Evolutionary conservation across 2,888 invertebrate species (phyloP), one percentile per base, ranked within the genome.

Genomic region (Leucophora obtusa): DNA sequence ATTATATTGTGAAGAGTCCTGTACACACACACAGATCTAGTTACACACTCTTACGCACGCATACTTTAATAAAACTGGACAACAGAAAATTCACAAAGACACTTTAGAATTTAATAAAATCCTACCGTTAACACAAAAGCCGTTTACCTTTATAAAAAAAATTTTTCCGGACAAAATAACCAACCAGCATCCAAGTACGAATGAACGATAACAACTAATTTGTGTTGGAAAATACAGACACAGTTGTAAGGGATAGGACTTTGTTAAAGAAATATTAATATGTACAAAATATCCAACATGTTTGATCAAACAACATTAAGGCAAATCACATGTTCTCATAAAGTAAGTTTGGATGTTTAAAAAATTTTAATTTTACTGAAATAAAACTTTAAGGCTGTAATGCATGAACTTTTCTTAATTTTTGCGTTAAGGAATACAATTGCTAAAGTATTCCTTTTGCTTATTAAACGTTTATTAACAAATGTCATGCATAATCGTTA

Each of bases 171-270:
- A 9, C 28, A 28, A 60, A 28, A 53, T 8, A 18, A 21, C n/a
- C 28, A 28, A 28, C 33, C 77, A 72, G 60, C 71, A 56, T 72
- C 66, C 54, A 60, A 15, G 10, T 24, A 24, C 38, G 60, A 28
- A 60, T 60, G 35, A 38, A 72, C 54, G 66, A 66, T 60, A 54
- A 56, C 38, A 54, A 78, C 77, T 78, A n/a, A 47, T 47, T 47
- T 47, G 43, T n/a, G 43, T n/a, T n/a, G 43, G 43, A 14, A 47
- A n/a, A n/a, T 47, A n/a, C 6, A 28, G n/a, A n/a, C 6, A 47
- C n/a, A 47, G 43, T 47, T 47, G 43, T 47, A 47, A 11, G 43
- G n/a, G n/a, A 14, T 47, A 14, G 14, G 14, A 47, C 6, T 14
- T 2, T n/a, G 43, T 47, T 47, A n/a, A 47, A 14, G n/a, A 47